phyloP scores from a whole-genome alignment of 1,140 invertebrate species.

The Drosophila tristis region DNA sequence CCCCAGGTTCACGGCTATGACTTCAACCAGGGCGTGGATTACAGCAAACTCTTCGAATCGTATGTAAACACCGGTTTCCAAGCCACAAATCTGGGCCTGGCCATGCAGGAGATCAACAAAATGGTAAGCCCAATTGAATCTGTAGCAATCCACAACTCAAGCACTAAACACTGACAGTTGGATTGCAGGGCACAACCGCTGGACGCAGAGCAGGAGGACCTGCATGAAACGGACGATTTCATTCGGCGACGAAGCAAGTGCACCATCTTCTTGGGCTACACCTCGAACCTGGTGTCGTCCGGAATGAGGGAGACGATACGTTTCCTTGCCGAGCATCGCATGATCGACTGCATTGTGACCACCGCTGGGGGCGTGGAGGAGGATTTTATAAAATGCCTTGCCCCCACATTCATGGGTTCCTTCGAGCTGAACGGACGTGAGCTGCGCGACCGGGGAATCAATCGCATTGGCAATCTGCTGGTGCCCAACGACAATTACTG shows the following conservation, averaged over 20 bases:
- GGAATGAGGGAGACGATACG: conserved; percentile 96
- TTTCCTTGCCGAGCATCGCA: conserved; percentile 95
- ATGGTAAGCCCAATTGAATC: conserved; percentile 88
- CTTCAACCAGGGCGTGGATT: conserved; percentile 96
- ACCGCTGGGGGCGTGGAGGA: conserved; percentile 99
- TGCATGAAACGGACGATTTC: conserved; percentile 91
- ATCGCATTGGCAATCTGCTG: conserved; percentile 98
- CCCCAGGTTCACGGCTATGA: conserved; percentile 92
- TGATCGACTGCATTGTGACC: conserved; percentile 97
- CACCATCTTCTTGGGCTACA: conserved; percentile 99
- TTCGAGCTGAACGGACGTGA: conserved; percentile 93
- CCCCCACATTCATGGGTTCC: conserved; percentile 92
- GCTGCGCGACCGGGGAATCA: conserved; percentile 95
- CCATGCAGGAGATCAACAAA: conserved; percentile 95
- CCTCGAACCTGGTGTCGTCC: conserved; percentile 98
- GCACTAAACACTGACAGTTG: conserved; percentile 58
- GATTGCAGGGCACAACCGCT: conserved; percentile 88
- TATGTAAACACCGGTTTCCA: conserved; percentile 96
- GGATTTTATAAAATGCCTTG: conserved; percentile 99
- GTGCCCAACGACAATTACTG: conserved; percentile 99
- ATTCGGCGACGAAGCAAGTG: conserved; percentile 92
- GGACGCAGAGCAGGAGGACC: conserved; percentile 87
- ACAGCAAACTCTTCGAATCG: conserved; percentile 92
- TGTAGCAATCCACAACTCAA: not conserved
- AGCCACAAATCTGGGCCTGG: conserved; percentile 96